Percentiles rank a stretch among this genome's conserved stretches.
phyloP scores from a whole-genome alignment of 2,797 vertebrate species.

The Anguilla pacifica region DNA sequence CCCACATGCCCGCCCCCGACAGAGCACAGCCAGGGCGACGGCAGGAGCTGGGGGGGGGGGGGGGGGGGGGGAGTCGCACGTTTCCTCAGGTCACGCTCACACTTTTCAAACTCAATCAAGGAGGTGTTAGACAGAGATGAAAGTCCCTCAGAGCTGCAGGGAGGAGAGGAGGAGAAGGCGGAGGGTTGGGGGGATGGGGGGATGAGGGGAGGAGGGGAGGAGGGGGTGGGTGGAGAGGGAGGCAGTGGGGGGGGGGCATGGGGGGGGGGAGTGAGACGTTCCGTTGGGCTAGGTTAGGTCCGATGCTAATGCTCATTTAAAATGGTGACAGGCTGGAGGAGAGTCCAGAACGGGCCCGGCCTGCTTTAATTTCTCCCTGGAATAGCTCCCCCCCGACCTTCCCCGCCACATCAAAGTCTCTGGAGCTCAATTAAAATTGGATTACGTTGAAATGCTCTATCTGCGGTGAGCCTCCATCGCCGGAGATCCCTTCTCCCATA shows the following conservation, averaged over 20 bases:
- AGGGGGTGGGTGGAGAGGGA: constrained; percentile 57
- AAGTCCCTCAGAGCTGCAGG: constrained; percentile 63
- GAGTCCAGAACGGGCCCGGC: constrained; percentile 73
- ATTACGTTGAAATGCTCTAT: constrained; percentile 96
- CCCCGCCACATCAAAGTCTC: constrained; percentile 92
- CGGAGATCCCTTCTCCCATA: constrained; percentile 76
- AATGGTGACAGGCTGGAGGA: constrained; percentile 87
- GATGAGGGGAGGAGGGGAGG: constrained; percentile 56
- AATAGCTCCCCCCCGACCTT: constrained; percentile 91
- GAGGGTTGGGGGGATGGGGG: constrained; percentile 44
- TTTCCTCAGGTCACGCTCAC: constrained; percentile 74
- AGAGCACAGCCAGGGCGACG: constrained; percentile 47
- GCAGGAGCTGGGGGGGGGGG: constrained; percentile 42
- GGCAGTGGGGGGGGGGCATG: constrained; percentile 42
- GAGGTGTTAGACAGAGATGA: constrained; percentile 73
- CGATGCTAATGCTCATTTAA: constrained; percentile 94
- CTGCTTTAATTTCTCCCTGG: constrained; percentile 97
- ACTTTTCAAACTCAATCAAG: constrained; percentile 73
- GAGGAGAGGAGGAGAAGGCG: constrained; percentile 40
- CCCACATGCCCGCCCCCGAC: constrained; percentile 46
- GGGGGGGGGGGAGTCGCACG: constrained; percentile 62
- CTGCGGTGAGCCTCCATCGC: constrained; percentile 77
- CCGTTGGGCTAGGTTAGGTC: constrained; percentile 84
- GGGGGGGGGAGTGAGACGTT: constrained; percentile 75
- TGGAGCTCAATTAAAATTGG: constrained; percentile 99